phyloP scores from a whole-genome alignment of 2,888 invertebrate genomes.

The Rhagonycha lutea region DNA sequence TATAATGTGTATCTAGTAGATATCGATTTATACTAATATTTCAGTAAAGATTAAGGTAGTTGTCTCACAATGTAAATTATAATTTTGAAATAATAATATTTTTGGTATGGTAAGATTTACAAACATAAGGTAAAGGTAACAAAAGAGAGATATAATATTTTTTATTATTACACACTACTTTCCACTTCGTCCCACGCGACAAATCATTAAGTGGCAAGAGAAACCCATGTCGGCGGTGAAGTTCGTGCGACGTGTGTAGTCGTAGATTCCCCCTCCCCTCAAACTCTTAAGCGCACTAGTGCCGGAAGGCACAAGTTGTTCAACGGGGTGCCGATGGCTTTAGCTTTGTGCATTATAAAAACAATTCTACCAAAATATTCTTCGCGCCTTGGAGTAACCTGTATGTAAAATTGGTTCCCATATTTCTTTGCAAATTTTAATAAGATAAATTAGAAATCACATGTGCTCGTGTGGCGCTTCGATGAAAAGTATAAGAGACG shows the following conservation, averaged over 20 bases:
- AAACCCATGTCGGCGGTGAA: slow-evolving; percentile 36
- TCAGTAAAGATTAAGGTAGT: neutral
- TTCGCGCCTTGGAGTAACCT: slow-evolving; percentile 13
- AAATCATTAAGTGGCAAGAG: slow-evolving; percentile 39
- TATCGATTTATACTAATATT: neutral
- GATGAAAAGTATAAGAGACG: slow-evolving; percentile 27
- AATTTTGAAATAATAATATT: neutral
- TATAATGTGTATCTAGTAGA: neutral
- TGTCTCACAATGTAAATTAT: neutral
- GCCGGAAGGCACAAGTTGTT: slow-evolving; percentile 32
- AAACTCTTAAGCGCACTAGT: slow-evolving; percentile 21
- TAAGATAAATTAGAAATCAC: slow-evolving; percentile 23
- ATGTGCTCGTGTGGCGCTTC: slow-evolving; percentile 26
- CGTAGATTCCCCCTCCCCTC: slow-evolving; percentile 33
- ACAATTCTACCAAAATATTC: slow-evolving; percentile 10
- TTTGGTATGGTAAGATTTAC: neutral
- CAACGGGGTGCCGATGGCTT: slow-evolving; percentile 23
- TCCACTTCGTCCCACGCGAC: slow-evolving; percentile 36
- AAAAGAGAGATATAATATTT: slow-evolving; percentile 10
- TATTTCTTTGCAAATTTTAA: slow-evolving; percentile 9
- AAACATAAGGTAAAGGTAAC: neutral
- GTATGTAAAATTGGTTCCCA: neutral
- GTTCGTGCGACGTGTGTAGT: slow-evolving; percentile 37
- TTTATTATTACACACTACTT: slow-evolving; percentile 34
- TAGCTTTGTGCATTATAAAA: slow-evolving; percentile 5